Percentiles rank a stretch among this genome's conserved stretches.
These are phyloP conservation scores for Neuroscelio doddi DNA, from an alignment of 2,888 invertebrate genomes.

Conservation along the genomic window DNA sequence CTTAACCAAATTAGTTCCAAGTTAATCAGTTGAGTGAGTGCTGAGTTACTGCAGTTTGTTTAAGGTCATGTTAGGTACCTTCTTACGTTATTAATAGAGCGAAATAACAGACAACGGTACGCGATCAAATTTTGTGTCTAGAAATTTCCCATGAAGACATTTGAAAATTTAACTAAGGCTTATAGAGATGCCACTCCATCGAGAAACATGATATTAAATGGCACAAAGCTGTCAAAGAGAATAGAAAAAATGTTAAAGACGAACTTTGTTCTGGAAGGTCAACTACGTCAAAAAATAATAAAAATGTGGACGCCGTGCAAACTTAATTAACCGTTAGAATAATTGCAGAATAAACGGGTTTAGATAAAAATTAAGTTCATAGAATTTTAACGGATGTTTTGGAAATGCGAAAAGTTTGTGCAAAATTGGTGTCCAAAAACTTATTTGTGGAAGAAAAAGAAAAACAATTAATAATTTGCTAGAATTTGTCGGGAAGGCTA, in stretches of 20 bases:
- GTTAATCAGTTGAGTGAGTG: too few species aligned
- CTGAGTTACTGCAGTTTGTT: too few species aligned
- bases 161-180: background rate
- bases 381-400: background rate
- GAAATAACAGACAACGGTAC: too few species aligned
- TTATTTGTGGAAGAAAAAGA: background rate
- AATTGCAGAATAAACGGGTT: background rate
- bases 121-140: background rate
- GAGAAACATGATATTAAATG: background rate
- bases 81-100: too few species aligned
- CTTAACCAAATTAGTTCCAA: too few species aligned
- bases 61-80: too few species aligned
- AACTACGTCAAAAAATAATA: background rate
- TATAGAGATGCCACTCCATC: background rate
- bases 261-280: background rate
- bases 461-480: background rate
- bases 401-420: constrained; percentile 1
- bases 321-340: background rate
- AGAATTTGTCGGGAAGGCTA: too few species aligned
- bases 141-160: background rate
- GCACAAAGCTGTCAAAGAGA: background rate
- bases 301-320: background rate
- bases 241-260: background rate
- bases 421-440: background rate
- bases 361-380: background rate